phyloP scores from a whole-genome alignment of 2,113 vertebrate species.

The Maccullochella peelii region DNA sequence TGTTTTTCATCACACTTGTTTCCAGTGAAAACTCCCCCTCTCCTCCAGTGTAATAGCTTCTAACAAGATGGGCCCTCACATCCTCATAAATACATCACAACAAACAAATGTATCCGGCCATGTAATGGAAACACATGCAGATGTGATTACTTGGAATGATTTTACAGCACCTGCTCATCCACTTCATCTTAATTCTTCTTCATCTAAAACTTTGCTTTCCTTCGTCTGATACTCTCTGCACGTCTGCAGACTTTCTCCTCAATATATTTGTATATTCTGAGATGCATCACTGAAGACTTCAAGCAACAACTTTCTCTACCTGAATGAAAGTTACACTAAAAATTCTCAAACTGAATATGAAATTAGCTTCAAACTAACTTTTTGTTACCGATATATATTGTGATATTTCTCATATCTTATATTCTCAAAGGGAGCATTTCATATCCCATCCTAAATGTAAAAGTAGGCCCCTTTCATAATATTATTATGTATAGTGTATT shows the following conservation, averaged over 20 bases:
- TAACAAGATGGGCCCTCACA: constrained; percentile 31
- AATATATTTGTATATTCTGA: constrained; percentile 36
- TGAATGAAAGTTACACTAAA: neutral
- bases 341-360: neutral
- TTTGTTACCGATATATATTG: neutral
- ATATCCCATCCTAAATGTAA: no score
- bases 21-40: constrained; percentile 1
- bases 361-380: neutral
- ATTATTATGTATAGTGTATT: no score
- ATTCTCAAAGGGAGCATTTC: no score
- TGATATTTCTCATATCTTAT: neutral
- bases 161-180: constrained; percentile 36
- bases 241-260: constrained; percentile 15
- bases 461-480: no score
- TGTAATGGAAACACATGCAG: constrained; percentile 47
- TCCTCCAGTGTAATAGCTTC: neutral
- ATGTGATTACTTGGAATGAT: constrained; percentile 34
- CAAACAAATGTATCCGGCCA: constrained; percentile 41
- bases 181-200: no score
- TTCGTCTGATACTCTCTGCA: constrained; percentile 12
- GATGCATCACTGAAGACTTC: constrained; percentile 24
- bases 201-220: constrained; percentile 8
- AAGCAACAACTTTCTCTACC: neutral
- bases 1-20: constrained; percentile 22
- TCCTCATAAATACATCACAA: constrained; percentile 39